Evolutionary conservation across 2,797 vertebrate species (phyloP), one percentile per base, ranked within the genome.

Genomic region (Crax fasciolata): DNA sequence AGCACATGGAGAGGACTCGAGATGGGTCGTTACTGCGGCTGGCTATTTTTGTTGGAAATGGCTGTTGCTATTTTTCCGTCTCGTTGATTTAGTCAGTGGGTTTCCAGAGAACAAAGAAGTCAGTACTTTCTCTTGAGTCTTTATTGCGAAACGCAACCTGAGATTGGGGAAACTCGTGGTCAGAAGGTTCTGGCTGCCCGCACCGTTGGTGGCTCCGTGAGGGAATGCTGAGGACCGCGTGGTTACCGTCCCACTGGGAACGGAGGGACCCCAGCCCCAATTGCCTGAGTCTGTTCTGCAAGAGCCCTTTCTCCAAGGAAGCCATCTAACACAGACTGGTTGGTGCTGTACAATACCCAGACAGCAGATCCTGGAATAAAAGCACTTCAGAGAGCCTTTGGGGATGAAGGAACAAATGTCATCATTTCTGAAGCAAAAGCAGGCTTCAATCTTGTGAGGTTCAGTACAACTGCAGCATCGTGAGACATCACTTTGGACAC

Each of bases 1-100:
- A 51, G 25, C 46, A 35, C 10, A 12, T 0, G 0, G 4, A 38
- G 14, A 8, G 52, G 25, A 12, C 25, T 32, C 19, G 24, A 61
- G 58, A 44, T 9, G 11, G 44, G 44, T 49, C 13, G 4, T 48
- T 44, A 43, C 32, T 3, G 23, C 1, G 1, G 5, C 27, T 27
- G 24, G 12, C 72, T 93, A 76, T 75, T 93, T 87, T 75, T 95
- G 66, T 44, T 81, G 68, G 75, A 65, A 96, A 84, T 21, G 13
- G 21, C 23, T 58, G 52, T 70, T 65, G 85, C 70, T 74, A 19
- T 91, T 93, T 91, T 92, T 49, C 75, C 61, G 17, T 63, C 75
- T 66, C 11, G 5, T 51, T 20, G 13, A 35, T 35, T 76, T 67
- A 81, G 82, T 59, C 55, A 10, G 28, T 1, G 16, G 24, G 25